phyloP scores from a whole-genome alignment of 2,888 invertebrate genomes.

The Flabesymbios commensalis region DNA sequence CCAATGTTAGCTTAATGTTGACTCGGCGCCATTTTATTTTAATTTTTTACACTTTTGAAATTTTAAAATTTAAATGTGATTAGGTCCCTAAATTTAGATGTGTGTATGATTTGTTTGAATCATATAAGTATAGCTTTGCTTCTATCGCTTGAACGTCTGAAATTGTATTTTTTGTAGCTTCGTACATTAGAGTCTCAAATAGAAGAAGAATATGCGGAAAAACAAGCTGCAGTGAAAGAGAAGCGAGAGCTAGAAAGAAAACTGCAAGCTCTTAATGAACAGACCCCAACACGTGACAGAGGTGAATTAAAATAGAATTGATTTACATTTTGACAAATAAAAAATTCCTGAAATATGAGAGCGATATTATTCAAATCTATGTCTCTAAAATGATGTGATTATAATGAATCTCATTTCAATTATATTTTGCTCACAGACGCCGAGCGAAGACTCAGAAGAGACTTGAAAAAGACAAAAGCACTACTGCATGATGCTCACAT shows the following conservation, averaged over 20 bases:
- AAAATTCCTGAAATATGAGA: no score
- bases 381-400: background rate
- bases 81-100: no score
- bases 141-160: no score
- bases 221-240: constrained; percentile 82
- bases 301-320: no score
- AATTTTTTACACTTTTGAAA: no score
- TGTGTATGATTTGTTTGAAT: no score
- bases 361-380: background rate
- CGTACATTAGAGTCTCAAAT: constrained; percentile 85
- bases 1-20: no score
- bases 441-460: constrained; percentile 71
- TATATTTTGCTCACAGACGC: constrained; percentile 39
- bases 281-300: constrained; percentile 60
- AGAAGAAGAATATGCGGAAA: constrained; percentile 90
- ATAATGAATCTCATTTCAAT: background rate
- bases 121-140: no score
- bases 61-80: no score
- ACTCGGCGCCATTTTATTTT: background rate
- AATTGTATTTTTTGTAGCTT: constrained; percentile 50
- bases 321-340: no score
- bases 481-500: constrained; percentile 88
- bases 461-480: constrained; percentile 86
- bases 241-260: constrained; percentile 89
- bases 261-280: constrained; percentile 76